phyloP scores from a whole-genome alignment of 2,797 vertebrate species.

The Protonibea diacanthus region DNA sequence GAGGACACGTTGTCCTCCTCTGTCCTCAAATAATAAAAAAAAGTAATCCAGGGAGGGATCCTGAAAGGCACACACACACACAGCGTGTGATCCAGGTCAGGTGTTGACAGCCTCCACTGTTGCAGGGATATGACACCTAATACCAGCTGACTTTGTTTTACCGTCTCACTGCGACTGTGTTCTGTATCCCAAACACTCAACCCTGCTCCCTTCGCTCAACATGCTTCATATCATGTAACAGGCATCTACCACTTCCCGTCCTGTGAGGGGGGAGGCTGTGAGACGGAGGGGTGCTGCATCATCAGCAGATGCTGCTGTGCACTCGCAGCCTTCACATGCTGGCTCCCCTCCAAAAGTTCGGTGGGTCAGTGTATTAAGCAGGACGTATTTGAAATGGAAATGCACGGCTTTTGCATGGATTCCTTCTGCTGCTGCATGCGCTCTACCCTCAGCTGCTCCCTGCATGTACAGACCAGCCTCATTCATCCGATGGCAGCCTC shows the following conservation, averaged over 20 bases:
- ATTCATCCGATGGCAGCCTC: conserved; percentile 40
- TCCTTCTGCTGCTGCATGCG: conserved; percentile 32
- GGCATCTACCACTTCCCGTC: conserved; percentile 90
- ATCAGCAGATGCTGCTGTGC: conserved; percentile 71
- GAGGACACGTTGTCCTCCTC: conserved; percentile 74
- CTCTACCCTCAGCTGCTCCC: conserved; percentile 29
- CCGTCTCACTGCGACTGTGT: conserved; percentile 57
- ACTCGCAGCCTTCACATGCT: conserved; percentile 57
- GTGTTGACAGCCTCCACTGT: conserved; percentile 66
- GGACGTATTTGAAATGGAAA: conserved; percentile 78
- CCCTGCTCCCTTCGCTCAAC: conserved; percentile 81
- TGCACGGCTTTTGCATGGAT: conserved; percentile 52
- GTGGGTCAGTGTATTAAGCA: conserved; percentile 60
- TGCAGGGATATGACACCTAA: conserved; percentile 62
- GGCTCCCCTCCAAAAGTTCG: conserved; percentile 69
- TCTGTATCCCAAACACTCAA: conserved; percentile 80
- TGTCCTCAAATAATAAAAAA: conserved; percentile 70
- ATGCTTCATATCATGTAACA: conserved; percentile 91
- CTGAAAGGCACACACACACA: conserved; percentile 25
- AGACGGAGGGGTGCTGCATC: conserved; percentile 77
- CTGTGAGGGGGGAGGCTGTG: conserved; percentile 67
- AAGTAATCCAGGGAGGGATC: conserved; percentile 69
- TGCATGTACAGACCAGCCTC: conserved; percentile 27
- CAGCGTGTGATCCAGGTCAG: conserved; percentile 68
- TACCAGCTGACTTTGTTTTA: conserved; percentile 70